These are phyloP conservation scores for Cancer borealis DNA, from an alignment of 2,888 invertebrate genomes.

Conservation along the genomic window DNA sequence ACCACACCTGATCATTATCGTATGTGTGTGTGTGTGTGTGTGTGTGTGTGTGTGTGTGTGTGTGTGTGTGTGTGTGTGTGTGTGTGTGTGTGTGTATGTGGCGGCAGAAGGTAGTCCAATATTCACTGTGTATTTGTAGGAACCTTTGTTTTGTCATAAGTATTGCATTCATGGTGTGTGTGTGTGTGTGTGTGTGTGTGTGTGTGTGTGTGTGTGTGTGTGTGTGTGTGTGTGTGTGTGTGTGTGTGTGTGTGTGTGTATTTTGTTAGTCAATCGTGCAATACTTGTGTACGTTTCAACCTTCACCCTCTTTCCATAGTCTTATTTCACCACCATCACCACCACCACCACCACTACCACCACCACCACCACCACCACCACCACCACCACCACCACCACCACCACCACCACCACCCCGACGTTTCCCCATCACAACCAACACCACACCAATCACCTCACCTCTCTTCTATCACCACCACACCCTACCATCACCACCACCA, in stretches of 20 bases:
- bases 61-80: no score
- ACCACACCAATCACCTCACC: background rate
- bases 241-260: slow-evolving; percentile 30
- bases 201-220: slow-evolving; percentile 21
- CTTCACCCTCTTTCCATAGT: background rate
- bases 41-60: no score
- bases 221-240: slow-evolving; percentile 32
- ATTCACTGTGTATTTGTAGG: no score
- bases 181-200: slow-evolving; percentile 22
- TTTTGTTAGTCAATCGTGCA: background rate
- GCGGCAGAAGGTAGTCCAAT: no score
- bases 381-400: no score
- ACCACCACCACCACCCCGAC: no score
- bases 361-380: background rate
- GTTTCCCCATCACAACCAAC: no score
- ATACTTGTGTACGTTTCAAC: background rate
- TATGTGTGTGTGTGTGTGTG: no score
- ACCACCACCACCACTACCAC: background rate
- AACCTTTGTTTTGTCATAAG: no score
- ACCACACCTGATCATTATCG: no score
- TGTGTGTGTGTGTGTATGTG: no score
- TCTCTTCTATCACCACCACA: background rate
- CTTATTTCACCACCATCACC: slow-evolving; percentile 4
- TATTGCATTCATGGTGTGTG: background rate
- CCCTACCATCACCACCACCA: background rate